Evolutionary conservation across 2,888 invertebrate species (phyloP), one percentile per base, ranked within the genome.

Genomic region (Brachycybe producta): DNA sequence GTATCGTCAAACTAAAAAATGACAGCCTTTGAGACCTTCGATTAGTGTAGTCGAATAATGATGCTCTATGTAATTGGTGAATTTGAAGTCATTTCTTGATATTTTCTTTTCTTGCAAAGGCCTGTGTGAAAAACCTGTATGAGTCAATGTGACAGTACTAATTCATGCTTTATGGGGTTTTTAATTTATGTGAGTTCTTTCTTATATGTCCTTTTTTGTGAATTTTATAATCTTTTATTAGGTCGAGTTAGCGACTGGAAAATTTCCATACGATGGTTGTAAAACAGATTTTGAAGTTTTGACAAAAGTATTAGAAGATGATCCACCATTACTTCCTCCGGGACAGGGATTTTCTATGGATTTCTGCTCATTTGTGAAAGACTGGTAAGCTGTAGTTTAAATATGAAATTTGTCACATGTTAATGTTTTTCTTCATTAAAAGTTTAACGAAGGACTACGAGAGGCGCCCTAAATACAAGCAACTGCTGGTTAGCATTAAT

Each of bases 231-330:
- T 23, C 2, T 23, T 15, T 55, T 56, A 3, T 57, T 24, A 73
- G 65, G 71, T 98, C 46, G 98, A 98, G 74, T 74, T 98, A 62
- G 98, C 97, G 40, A 92, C 92, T 13, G 97, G 94, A 47, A 81
- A 83, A 58, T 95, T 94, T 67, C 97, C 97, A 0, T 75, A 74
- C 62, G 90, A 90, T 69, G 86, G 91, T 70, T 95, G 95, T 69
- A 84, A 84, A 71, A 92, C 88, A 62, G 97, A 97, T 72, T 98
- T 98, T 72, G 97, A 97, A 75, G 91, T 95, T 49, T 77, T 94
- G 59, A 82, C 88, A 47, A 83, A 83, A 73, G 91, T 94, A 60
- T 78, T 97, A 63, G 79, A 84, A 60, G 83, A 87, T 57, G 90
- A 84, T 61, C 90, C 91, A 26, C 91, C 91, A 7, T 74, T 78